Base-by-base conservation (phyloP, 2,797 vertebrate genomes). In the Catamblyrhynchus diadema region DNA sequence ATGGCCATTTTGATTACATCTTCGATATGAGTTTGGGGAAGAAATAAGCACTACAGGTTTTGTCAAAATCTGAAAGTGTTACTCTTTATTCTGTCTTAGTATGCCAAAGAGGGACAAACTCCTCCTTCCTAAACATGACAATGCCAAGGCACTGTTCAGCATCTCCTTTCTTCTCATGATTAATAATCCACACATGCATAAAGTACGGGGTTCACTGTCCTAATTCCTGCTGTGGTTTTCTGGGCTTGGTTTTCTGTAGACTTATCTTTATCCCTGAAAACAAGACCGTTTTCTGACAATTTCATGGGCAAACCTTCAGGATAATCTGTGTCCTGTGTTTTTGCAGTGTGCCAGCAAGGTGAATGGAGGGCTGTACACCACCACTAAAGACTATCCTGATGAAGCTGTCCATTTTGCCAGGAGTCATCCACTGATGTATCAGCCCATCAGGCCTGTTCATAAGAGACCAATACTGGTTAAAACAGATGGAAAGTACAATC, bases 331-430 rank as follows among this genome's bases (percentile, higher is more conserved):
- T 16, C 71, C 73, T 93, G 2, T 89, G 48, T 95, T 97, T 97
- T 50, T 80, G 90, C 97, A 99, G 99, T 99, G 99, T 97, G 98
- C 99, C 96, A 99, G 99, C 95, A 99, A 99, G 96, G 98, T 99
- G 82, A 99, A 99, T 0, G 98, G 99, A 0, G 99, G 99, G 15
- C 98, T 98, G 71, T 99, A 99, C 53, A 98, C 98, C 44, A 99
- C 98, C 81, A 99, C 99, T 1, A 99, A 99, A 94, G 99, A 99
- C 86, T 99, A 99, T 27, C 99, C 99, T 0, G 99, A 99, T 37
- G 99, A 99, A 87, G 98, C 99, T 54, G 95, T 99, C 44, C 98
- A 99, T 37, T 99, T 99, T 89, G 98, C 98, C 48, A 98, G 99
- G 64, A 98, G 98, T 81, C 99, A 99, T 62, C 99, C 99, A 1